Evolutionary conservation across 2,113 vertebrate genomes (phyloP), one percentile per base, ranked within the genome.

Genomic region (Trinectes maculatus): DNA sequence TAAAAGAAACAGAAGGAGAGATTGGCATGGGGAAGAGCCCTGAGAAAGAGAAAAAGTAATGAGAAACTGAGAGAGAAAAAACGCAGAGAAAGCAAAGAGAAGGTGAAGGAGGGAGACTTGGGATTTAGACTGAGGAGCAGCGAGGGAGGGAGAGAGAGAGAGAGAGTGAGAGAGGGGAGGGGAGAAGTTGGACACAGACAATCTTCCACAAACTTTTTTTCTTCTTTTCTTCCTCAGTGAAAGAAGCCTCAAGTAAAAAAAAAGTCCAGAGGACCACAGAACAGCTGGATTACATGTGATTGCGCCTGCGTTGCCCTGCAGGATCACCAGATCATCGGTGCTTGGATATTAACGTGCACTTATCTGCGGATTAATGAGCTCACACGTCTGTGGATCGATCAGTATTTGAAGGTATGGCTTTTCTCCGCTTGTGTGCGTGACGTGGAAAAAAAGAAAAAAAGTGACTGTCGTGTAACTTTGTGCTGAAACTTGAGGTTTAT

Each of bases 311-410:
- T 72, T 61, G 43, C 15, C 6, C 24, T 25, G 37, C 43, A 9
- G 18, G 31, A 55, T 46, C 65, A 5, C 42, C 13, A 8, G 8
- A 29, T 6, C 18, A n/a, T 28, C 6, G 21, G 15, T 29, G 18
- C 39, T n/a, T 34, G 68, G 64, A 83, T 59, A 48, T 42, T 3
- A 9, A 11, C 34, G 1, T 8, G 18, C 59, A 6, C 46, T 72
- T n/a, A 48, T 55, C 52, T 47, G 16, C 54, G 87, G 89, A 92
- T 92, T 89, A 77, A 92, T 92, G 91, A 74, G 73, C 71, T 72
- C 63, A 34, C 79, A 70, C 48, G 44, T 57, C 37, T 54, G 61
- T 67, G 89, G 92, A 93, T 62, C 76, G 53, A 83, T 85, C 87
- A 53, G 29, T 75, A 81, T 29, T 19, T 86, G 54, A 88, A 92